phyloP scores from a whole-genome alignment of 2,888 invertebrate species.

The Drosophila recens region DNA sequence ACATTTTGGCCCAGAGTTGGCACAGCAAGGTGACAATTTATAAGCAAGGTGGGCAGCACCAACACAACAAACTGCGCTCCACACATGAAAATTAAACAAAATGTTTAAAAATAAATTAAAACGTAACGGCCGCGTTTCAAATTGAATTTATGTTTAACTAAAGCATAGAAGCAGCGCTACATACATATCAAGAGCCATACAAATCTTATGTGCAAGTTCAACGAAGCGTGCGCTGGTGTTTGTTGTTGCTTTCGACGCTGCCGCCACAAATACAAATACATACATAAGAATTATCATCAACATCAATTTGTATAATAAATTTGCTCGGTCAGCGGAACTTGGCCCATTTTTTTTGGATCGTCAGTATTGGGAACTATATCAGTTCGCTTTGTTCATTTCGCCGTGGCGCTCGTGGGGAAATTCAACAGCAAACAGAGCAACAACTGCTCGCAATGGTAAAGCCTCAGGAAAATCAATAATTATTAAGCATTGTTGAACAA shows the following conservation, averaged over 20 bases:
- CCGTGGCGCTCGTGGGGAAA: constrained; percentile 83
- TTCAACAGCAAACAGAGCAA: constrained; percentile 67
- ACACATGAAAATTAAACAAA: constrained; percentile 55
- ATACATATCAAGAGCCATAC: constrained; percentile 46
- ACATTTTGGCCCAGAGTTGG: constrained; percentile 31
- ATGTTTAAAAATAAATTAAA: constrained; percentile 73
- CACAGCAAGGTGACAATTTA: constrained; percentile 6
- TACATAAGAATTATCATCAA: constrained; percentile 51
- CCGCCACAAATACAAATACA: constrained; percentile 53
- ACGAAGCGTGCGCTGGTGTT: constrained; percentile 41
- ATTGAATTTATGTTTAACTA: constrained; percentile 46
- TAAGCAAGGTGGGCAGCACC: constrained; percentile 43
- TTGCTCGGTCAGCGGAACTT: constrained; percentile 63
- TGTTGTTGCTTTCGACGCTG: constrained; percentile 32
- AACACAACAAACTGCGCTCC: constrained; percentile 29
- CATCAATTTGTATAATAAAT: constrained; percentile 61
- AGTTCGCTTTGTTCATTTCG: constrained; percentile 83
- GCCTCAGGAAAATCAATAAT: constrained; percentile 62
- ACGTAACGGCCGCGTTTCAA: constrained; percentile 56
- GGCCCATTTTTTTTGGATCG: constrained; percentile 65
- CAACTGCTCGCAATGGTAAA: constrained; percentile 83
- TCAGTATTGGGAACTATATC: constrained; percentile 82
- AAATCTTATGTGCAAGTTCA: constrained; percentile 33
- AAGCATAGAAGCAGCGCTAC: constrained; percentile 12
- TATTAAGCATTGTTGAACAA: constrained; percentile 46